phyloP scores from a whole-genome alignment of 2,888 invertebrate genomes.

The Julus scandinavius region DNA sequence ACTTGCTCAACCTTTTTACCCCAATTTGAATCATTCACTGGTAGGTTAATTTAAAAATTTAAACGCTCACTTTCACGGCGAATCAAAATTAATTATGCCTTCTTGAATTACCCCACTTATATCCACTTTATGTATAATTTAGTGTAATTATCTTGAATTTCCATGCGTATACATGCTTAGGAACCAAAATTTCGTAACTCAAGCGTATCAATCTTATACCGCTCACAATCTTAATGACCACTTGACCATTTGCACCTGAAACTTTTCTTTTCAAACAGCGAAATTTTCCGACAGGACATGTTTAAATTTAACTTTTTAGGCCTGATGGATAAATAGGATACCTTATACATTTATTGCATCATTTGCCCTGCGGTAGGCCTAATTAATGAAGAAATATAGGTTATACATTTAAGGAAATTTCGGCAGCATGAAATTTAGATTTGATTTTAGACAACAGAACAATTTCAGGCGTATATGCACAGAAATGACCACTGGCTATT shows the following conservation, averaged over 20 bases:
- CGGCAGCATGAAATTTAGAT: background rate
- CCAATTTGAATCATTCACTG: background rate
- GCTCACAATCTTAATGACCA: constrained; percentile 1
- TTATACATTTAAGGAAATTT: constrained; percentile 9
- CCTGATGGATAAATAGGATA: background rate
- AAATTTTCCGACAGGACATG: background rate
- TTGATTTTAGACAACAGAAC: background rate
- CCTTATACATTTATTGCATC: background rate
- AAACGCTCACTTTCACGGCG: background rate
- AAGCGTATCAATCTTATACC: background rate
- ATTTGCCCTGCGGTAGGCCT: constrained; percentile 2
- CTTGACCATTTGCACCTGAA: background rate
- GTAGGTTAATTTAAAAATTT: background rate
- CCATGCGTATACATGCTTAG: background rate
- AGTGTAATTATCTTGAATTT: background rate
- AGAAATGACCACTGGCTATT: background rate
- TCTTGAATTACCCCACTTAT: constrained; percentile 42
- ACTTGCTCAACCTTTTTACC: too few species aligned
- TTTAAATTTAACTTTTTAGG: background rate
- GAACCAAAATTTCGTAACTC: background rate
- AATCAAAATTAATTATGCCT: background rate
- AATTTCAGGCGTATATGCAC: background rate
- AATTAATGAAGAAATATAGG: constrained; percentile 18
- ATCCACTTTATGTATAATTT: constrained; percentile 8
- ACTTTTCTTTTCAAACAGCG: background rate